Evolutionary conservation across 2,888 invertebrate genomes (phyloP), one percentile per base, ranked within the genome.

Genomic region (Amphipoea lucens): DNA sequence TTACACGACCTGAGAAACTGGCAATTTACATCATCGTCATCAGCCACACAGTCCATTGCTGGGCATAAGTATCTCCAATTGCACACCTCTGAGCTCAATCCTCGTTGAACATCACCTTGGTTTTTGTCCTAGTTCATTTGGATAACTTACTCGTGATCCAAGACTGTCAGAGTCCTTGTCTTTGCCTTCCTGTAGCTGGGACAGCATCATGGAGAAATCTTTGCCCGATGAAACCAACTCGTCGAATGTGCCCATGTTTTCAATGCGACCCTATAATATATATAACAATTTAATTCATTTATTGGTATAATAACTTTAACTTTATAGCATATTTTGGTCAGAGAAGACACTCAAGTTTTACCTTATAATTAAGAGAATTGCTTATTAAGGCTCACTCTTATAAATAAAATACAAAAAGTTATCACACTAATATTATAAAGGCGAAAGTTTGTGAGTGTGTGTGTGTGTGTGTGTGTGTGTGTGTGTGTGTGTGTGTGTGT

Each of bases 191-290:
- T 96, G 96, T 72, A 95, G 82, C 0, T 94, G 90, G 1, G 94
- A 90, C 73, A 97, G 91, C 91, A 97, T 90, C 93, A 97, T 95
- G 0, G 97, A 96, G 81, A 98, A 97, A 72, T 98, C 97, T 92
- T 97, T 96, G 2, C 97, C 97, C 1, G 97, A 96, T 12, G 96
- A 93, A 23, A 97, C 95, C 17, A 98, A 91, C 76, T 98, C 97
- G 12, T 97, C 94, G 82, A 97, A 98, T 0, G 97, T 97, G 4
- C 98, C 98, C 93, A 97, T 97, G 48, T 97, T 97, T 92, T 97
- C 97, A 63, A 98, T 94, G 60, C 91, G 92, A 9, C 98, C 98
- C 97, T 98, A 91, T 62, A 29, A 29, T 29, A 29, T 29, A 29
- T 29, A 29, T 29, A 86, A 82, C 3, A 14, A 73, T 48, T 23